Evolutionary conservation across 2,888 invertebrate genomes (phyloP), one percentile per base, ranked within the genome.

Genomic region (Erebia aethiops): DNA sequence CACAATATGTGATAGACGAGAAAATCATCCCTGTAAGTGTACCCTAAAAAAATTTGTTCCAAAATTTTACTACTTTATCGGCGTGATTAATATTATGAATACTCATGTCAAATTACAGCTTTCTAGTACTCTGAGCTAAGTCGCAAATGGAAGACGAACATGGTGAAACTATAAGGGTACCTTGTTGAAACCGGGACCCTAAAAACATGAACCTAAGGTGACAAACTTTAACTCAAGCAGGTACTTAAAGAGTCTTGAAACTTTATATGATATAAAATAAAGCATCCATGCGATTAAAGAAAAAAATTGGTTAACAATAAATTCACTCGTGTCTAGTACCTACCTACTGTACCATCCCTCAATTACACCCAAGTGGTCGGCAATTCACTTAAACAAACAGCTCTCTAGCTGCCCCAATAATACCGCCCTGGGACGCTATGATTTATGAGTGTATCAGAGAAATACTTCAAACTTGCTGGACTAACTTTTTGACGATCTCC

Each of bases 371-470:
- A 71, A 77, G 79, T 81, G 84, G 79, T 80, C 80, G 75, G 82
- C 86, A 84, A 88, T 88, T 88, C 87, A 87, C 83, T 89, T 87
- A 84, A 86, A 85, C 81, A 80, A 80, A 78, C 79, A 1, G 76
- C 80, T 80, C 80, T 78, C 74, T 75, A 79, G 78, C 78, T n/a
- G 16, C 77, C 79, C 79, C 77, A 78, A 81, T 79, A 79, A 81
- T 79, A 81, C 75, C 74, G 79, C 75, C 77, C 79, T 72, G 75
- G 75, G 78, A 77, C 76, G 76, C 74, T 78, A 81, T 82, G 80
- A 83, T 81, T 80, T 54, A 54, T 18, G 10, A 54, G 10, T 80
- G 82, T 79, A 75, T 56, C 18, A 21, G 52, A 46, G 52, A 49
- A 49, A 18, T 61, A 49, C 62, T 21, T 11, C 1, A n/a, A 65